Evolutionary conservation across 2,888 invertebrate genomes (phyloP).

Genomic region (Athetis lepigone): DNA sequence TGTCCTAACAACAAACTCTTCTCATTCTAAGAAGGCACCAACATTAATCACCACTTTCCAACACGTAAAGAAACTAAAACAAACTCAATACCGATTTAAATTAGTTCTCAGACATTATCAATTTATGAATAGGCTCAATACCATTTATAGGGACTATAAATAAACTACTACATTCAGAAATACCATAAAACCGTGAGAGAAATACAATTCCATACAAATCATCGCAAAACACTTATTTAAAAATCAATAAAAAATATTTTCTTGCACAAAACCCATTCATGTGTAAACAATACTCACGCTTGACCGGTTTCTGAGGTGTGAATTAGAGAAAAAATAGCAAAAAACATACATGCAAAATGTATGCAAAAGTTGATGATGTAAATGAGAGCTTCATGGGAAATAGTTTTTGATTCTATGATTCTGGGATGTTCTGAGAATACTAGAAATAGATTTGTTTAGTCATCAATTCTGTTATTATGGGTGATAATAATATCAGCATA

Average conservation of each 20-base stretch:
- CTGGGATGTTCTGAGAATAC: slow-evolving; percentile 27
- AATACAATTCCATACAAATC: slow-evolving; percentile 2
- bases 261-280: slow-evolving; percentile 13
- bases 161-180: background rate
- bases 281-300: slow-evolving; percentile 24
- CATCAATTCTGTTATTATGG: slow-evolving; percentile 2
- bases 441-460: slow-evolving; percentile 17
- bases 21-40: no score
- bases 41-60: no score
- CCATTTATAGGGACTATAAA: slow-evolving; percentile 10
- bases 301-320: slow-evolving; percentile 41
- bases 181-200: slow-evolving; percentile 27
- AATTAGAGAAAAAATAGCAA: slow-evolving; percentile 43
- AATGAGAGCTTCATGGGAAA: slow-evolving; percentile 46
- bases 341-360: slow-evolving; percentile 47
- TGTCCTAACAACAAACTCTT: no score
- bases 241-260: background rate
- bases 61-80: background rate
- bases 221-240: slow-evolving; percentile 9
- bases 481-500: no score
- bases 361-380: slow-evolving; percentile 30
- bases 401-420: slow-evolving; percentile 11
- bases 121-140: background rate
- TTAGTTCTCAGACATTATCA: background rate
- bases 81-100: background rate